Percentiles rank a stretch among this genome's conserved stretches.
These are phyloP conservation scores for Tragulus kanchil DNA, from an alignment of 2,113 vertebrate species.

Conservation along the genomic window DNA sequence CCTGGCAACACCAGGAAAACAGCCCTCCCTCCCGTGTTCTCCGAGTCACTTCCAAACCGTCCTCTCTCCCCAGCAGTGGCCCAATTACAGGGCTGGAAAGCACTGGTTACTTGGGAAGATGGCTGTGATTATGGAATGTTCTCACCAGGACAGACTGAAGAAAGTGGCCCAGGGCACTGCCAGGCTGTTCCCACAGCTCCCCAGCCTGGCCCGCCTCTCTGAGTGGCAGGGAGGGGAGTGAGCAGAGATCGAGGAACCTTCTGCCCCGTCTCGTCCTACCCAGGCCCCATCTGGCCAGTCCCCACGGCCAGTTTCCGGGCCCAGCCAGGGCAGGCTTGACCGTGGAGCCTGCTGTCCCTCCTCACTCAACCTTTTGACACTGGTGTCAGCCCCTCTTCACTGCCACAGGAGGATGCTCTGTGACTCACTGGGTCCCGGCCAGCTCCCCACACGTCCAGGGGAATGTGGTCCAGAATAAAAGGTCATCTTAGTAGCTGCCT, in stretches of 20 bases:
- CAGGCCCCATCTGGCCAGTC: neutral
- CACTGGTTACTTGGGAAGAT: neutral
- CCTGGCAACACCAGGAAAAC: neutral
- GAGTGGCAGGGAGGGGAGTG: neutral
- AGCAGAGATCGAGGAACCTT: neutral
- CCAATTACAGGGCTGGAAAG: neutral
- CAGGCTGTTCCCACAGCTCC: neutral
- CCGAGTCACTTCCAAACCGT: neutral
- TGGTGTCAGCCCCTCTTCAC: neutral
- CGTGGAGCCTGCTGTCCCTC: neutral
- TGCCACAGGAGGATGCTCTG: neutral
- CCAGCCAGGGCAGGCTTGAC: neutral
- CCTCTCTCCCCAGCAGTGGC: neutral
- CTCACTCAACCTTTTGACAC: neutral
- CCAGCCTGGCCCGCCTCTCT: neutral
- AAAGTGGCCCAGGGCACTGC: neutral
- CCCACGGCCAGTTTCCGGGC: neutral
- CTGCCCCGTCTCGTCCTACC: neutral
- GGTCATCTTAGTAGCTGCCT: slow-evolving; percentile 53
- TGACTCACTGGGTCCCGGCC: neutral
- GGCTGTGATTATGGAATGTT: neutral
- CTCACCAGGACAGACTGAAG: neutral
- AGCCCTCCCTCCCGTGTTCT: neutral
- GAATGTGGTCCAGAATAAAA: neutral
- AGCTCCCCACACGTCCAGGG: neutral